Evolutionary conservation across 2,888 invertebrate species (phyloP).

Genomic region (Xanthorhoe designata): DNA sequence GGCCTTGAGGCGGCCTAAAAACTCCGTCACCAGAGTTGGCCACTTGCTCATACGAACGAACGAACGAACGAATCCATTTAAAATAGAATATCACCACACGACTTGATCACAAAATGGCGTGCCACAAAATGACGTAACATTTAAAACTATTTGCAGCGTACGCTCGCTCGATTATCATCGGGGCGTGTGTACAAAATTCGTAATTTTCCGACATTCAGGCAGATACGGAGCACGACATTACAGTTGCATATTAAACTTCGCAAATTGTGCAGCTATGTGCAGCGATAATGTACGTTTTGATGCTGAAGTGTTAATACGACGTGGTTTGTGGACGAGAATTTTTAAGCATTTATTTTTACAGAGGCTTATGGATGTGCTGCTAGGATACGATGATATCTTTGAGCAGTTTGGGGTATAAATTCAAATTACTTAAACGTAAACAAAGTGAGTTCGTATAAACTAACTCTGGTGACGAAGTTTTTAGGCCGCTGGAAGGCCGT

Average conservation of each 20-base stretch:
- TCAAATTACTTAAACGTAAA: too few relatives aligned
- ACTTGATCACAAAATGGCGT: neutral
- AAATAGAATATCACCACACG: too few relatives aligned
- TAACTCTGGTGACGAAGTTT: too few relatives aligned
- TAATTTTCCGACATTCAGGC: constrained; percentile 34
- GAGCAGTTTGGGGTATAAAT: too few relatives aligned
- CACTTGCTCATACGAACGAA: too few relatives aligned
- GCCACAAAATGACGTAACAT: constrained; percentile 12
- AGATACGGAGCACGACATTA: constrained; percentile 24
- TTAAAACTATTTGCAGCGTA: constrained; percentile 17
- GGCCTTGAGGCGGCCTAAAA: too few relatives aligned
- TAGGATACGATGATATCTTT: neutral
- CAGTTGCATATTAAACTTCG: constrained; percentile 33
- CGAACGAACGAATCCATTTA: too few relatives aligned
- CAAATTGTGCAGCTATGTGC: constrained; percentile 22
- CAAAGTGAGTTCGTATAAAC: too few relatives aligned
- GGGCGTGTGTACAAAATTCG: constrained; percentile 37
- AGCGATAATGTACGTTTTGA: constrained; percentile 9
- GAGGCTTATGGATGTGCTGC: too few relatives aligned
- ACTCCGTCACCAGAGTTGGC: too few relatives aligned
- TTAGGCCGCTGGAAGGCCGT: too few relatives aligned
- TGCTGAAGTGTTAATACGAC: constrained; percentile 1
- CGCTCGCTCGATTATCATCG: constrained; percentile 30
- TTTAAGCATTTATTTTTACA: neutral
- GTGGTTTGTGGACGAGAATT: neutral